These are phyloP conservation scores for Muntiacus reevesi DNA, from an alignment of 2,113 vertebrate species.

Conservation along the genomic window DNA sequence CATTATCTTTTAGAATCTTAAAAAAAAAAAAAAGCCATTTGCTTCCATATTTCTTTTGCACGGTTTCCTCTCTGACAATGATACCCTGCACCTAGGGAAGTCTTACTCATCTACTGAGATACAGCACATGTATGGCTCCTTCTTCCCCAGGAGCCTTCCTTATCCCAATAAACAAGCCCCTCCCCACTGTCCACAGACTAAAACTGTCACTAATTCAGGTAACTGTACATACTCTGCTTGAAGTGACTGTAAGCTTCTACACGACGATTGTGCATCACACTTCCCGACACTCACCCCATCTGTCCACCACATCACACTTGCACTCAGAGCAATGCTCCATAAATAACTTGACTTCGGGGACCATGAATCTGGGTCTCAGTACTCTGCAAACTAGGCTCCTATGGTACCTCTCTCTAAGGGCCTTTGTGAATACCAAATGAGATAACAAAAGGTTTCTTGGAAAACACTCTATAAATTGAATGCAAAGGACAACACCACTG, in stretches of 20 bases:
- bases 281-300: neutral
- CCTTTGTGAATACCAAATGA: neutral
- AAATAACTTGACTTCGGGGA: neutral
- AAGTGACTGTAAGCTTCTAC: neutral
- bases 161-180: neutral
- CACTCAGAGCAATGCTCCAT: neutral
- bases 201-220: neutral
- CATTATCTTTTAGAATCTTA: neutral
- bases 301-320: neutral
- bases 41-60: neutral
- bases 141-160: neutral
- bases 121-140: fast-evolving
- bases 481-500: neutral
- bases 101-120: neutral
- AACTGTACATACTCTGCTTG: neutral
- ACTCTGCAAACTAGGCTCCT: neutral
- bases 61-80: neutral
- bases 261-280: neutral
- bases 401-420: neutral
- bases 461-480: slow-evolving; percentile 13
- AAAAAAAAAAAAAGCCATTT: neutral
- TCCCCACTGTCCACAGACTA: neutral
- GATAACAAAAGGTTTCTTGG: slow-evolving; percentile 6
- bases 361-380: neutral
- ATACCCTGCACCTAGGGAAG: neutral